Base-by-base conservation (phyloP, 2,113 vertebrate species). In the Phalacrocorax pelagicus region DNA sequence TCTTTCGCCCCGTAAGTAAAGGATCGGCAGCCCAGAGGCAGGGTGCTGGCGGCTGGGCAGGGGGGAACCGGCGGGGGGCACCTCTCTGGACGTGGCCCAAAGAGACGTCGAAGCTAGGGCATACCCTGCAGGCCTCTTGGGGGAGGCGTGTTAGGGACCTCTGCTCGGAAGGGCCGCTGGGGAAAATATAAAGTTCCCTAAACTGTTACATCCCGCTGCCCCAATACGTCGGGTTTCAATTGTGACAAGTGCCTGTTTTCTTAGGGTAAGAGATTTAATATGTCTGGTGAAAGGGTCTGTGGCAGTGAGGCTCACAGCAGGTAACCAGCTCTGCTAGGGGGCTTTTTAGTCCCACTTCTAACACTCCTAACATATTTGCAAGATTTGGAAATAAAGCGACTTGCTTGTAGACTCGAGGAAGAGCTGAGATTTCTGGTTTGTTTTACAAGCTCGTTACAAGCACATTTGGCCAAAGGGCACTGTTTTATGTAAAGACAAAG, bases 241-340 rank as follows among this genome's bases (percentile, higher is more conserved):
- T 93, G 96, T 96, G 95, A 95, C 85, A 96, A 94, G 90, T 87
- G 81, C 71, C 89, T 97, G 90, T 93, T 97, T 96, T 97, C 90
- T 96, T 96, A 93, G 81, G 72, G 94, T 96, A 86, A 94, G 92
- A 96, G 75, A 97, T 98, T 98, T 97, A 97, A 94, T 95, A 95
- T 58, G 85, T 91, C 86, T 97, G 79, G 67, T 96, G 87, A 94
- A 95, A 92, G 72, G 49, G 67, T 21, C 84, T 94, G 67, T 86
- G 93, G 52, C 90, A 97, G 29, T 66, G 92, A 94, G 62, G 93
- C 87, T 96, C 95, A 91, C 81, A 95, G 94, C 88, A 93, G 94
- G 94, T 91, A 96, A 96, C 65, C 71, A 74, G 73, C 82, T 90
- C 91, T 96, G 91, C 80, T 69, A 90, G 81, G 83, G 81, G 65